These are phyloP conservation scores for Myocastor coypus DNA, from an alignment of 2,113 vertebrate species.

Conservation along the genomic window DNA sequence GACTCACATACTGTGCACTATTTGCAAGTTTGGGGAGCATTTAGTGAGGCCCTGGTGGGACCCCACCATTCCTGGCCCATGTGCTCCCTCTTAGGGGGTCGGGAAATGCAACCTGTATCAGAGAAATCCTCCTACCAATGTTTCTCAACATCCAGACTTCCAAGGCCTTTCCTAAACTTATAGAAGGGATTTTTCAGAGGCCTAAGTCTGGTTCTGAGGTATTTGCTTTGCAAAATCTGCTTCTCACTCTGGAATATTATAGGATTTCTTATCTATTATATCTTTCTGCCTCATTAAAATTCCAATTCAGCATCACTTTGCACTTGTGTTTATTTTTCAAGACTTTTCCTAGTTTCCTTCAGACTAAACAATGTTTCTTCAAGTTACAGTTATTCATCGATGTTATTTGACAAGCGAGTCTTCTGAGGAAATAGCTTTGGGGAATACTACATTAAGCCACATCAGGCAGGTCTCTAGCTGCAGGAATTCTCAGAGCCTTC, in stretches of 20 bases:
- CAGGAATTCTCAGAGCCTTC: neutral
- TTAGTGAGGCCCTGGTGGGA: neutral
- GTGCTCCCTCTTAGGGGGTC: neutral
- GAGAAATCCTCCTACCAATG: neutral
- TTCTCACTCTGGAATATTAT: conserved; percentile 2
- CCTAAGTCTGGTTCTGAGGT: neutral
- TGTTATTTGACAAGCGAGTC: conserved; percentile 47
- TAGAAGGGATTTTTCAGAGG: neutral
- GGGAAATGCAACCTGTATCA: neutral
- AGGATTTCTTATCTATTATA: conserved; percentile 65
- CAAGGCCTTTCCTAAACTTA: neutral
- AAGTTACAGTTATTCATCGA: conserved; percentile 54
- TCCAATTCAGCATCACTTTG: conserved; percentile 58
- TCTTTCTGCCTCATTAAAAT: conserved; percentile 62
- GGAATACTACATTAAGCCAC: neutral
- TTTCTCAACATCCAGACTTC: conserved; percentile 22
- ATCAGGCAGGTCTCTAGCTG: neutral
- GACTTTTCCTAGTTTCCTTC: conserved; percentile 48
- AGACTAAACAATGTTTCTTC: conserved; percentile 77
- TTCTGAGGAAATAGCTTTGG: neutral
- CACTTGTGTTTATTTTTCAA: conserved; percentile 74
- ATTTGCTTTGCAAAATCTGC: conserved; percentile 32
- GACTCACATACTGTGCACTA: neutral
- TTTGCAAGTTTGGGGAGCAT: neutral
- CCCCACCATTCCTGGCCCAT: neutral